These are phyloP conservation scores for Parotia lawesii DNA, from an alignment of 2,113 vertebrate species.

Conservation along the genomic window DNA sequence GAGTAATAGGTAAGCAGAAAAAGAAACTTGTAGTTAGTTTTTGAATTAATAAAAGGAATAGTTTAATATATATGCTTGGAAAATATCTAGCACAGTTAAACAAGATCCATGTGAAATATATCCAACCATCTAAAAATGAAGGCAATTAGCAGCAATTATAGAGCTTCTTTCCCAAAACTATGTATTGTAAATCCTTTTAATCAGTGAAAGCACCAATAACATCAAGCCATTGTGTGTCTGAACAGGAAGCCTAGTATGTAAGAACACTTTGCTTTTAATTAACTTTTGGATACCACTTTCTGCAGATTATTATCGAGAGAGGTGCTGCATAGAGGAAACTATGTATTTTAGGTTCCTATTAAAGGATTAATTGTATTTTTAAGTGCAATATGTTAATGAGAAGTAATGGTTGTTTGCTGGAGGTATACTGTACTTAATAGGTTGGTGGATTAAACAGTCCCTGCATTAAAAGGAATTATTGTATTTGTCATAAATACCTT, in stretches of 20 bases:
- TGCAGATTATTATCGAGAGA: slow-evolving; percentile 6
- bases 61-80: slow-evolving; percentile 49
- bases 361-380: slow-evolving; percentile 69
- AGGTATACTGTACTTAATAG: slow-evolving; percentile 47
- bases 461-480: slow-evolving; percentile 69
- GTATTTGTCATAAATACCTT: slow-evolving; percentile 76
- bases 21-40: slow-evolving; percentile 12
- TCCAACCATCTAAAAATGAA: slow-evolving; percentile 45
- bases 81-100: slow-evolving; percentile 33
- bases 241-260: slow-evolving; percentile 41
- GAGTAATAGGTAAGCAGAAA: not conserved
- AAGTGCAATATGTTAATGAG: slow-evolving; percentile 59
- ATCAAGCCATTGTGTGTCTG: slow-evolving; percentile 39
- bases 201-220: slow-evolving; percentile 32
- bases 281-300: slow-evolving; percentile 33
- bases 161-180: slow-evolving; percentile 51
- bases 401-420: slow-evolving; percentile 60
- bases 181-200: slow-evolving; percentile 44
- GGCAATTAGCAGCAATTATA: slow-evolving; percentile 65
- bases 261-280: slow-evolving; percentile 35
- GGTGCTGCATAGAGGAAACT: slow-evolving; percentile 47
- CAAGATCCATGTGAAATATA: slow-evolving; percentile 41
- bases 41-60: slow-evolving; percentile 26
- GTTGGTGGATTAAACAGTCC: slow-evolving; percentile 62
- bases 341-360: slow-evolving; percentile 42